Conservation (phyloP, 2,113 vertebrate species). For the Otis tarda region DNA sequence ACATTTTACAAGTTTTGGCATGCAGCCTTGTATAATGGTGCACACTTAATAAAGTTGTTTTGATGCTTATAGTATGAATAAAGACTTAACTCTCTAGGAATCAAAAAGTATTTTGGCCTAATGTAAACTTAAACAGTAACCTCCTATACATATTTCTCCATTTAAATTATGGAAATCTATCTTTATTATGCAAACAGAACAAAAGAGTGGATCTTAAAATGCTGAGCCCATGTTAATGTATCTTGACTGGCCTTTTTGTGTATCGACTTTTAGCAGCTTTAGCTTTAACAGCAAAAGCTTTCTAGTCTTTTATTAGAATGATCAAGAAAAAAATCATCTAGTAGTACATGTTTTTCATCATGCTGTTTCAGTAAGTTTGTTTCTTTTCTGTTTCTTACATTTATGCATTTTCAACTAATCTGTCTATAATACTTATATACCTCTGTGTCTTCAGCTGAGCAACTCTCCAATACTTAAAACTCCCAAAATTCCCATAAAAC, state of each 20-base stretch:
- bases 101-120: neutral
- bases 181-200: neutral
- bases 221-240: neutral
- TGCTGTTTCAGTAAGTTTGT: neutral
- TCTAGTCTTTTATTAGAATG: neutral
- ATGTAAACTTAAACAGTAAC: neutral
- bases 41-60: constrained; percentile 47
- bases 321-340: neutral
- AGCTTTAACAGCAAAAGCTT: neutral
- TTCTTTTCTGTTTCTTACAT: neutral
- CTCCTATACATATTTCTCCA: neutral
- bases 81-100: neutral
- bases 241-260: neutral
- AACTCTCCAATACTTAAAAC: neutral
- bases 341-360: neutral
- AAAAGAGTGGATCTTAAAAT: neutral
- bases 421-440: fast-evolving
- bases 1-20: constrained; percentile 51
- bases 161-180: neutral
- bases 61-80: neutral
- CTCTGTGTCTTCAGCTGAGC: neutral
- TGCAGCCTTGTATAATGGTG: constrained; percentile 9
- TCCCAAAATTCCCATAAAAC: neutral
- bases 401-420: neutral
- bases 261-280: neutral